Conservation (phyloP, 2,888 invertebrate species). For the Pachymerium ferrugineum region DNA sequence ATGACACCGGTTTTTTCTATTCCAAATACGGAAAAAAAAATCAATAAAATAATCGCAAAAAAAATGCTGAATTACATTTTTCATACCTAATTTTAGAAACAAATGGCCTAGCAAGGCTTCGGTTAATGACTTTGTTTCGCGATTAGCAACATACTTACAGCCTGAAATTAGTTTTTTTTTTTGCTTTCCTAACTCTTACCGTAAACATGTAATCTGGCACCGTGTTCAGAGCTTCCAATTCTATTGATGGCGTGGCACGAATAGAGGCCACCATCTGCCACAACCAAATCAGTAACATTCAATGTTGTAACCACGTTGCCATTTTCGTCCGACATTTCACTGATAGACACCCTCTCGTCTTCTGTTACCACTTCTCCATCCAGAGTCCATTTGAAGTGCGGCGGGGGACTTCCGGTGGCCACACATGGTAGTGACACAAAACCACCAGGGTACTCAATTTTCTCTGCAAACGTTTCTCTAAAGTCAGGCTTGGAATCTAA, state of each 20-base stretch:
- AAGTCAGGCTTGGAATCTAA: constrained; percentile 32
- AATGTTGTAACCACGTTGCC: constrained; percentile 32
- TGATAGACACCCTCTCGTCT: background rate
- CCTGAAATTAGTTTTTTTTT: background rate
- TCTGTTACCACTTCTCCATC: constrained; percentile 34
- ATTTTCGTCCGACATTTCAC: constrained; percentile 28
- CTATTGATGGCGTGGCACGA: constrained; percentile 29
- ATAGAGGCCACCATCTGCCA: constrained; percentile 32
- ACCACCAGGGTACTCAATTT: constrained; percentile 34
- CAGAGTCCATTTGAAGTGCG: constrained; percentile 39
- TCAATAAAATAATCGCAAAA: too few species aligned
- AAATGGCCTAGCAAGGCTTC: background rate
- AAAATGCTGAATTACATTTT: too few species aligned
- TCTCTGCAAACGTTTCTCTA: constrained; percentile 26
- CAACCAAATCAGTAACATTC: constrained; percentile 14
- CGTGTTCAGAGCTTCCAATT: constrained; percentile 10
- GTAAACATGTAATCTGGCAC: constrained; percentile 25
- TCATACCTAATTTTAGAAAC: background rate
- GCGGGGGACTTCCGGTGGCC: constrained; percentile 38
- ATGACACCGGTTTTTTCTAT: background rate
- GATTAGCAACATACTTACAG: background rate
- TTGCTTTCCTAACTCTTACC: background rate
- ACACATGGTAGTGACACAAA: constrained; percentile 37
- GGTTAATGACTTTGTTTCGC: too few species aligned
- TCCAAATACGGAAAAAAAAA: background rate